A percentile compares a stretch with the other conserved stretches of the same genome.
phyloP scores from a whole-genome alignment of 2,888 invertebrate genomes.

The Eupsilia transversa region DNA sequence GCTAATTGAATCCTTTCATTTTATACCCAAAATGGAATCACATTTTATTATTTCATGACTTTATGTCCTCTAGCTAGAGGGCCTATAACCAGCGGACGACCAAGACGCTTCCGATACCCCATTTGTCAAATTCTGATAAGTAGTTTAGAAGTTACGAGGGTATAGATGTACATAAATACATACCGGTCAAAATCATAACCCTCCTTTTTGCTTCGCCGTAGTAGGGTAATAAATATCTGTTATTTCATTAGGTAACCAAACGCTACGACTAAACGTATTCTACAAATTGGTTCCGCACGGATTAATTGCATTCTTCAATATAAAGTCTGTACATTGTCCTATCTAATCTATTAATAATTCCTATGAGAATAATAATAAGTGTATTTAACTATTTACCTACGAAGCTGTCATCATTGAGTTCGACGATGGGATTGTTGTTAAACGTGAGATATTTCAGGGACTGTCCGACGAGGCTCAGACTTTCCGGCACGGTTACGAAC shows the following conservation, averaged over 20 bases:
- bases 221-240: slow-evolving; percentile 23
- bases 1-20: too few species aligned
- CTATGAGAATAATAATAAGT: not conserved
- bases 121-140: too few species aligned
- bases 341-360: not conserved
- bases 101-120: too few species aligned
- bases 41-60: too few species aligned
- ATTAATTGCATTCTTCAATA: slow-evolving; percentile 4
- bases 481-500: slow-evolving; percentile 91
- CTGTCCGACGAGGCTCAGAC: slow-evolving; percentile 88
- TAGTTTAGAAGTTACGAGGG: too few species aligned
- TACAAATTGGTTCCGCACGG: slow-evolving; percentile 15
- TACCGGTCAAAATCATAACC: too few species aligned
- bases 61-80: too few species aligned
- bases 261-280: slow-evolving; percentile 10
- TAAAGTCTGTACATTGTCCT: not conserved
- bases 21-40: too few species aligned
- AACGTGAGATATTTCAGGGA: slow-evolving; percentile 91
- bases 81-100: too few species aligned
- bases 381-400: slow-evolving; percentile 81
- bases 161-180: too few species aligned
- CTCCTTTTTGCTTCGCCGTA: too few species aligned
- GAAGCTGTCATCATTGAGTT: slow-evolving; percentile 91
- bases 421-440: slow-evolving; percentile 91
- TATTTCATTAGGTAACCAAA: slow-evolving; percentile 8